Percentiles rank a stretch among this genome's conserved stretches.
These are phyloP conservation scores for Aphodius sticticus DNA, from an alignment of 2,888 invertebrate genomes.

Conservation along the genomic window DNA sequence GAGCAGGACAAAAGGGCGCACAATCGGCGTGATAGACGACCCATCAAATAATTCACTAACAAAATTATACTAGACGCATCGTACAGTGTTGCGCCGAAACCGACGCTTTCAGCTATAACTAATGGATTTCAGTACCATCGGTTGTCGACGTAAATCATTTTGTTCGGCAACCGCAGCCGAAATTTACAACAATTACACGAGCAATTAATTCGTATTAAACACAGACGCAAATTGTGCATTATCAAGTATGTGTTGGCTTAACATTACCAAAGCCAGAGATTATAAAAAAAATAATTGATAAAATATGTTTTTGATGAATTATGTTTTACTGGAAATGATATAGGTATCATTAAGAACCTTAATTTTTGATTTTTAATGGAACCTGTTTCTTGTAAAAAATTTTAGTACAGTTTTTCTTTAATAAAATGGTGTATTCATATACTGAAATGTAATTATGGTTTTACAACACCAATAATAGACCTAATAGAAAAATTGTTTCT, in stretches of 20 bases:
- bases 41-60: background rate
- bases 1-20: background rate
- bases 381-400: too few species aligned
- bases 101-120: background rate
- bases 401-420: too few species aligned
- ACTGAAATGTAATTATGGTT: too few species aligned
- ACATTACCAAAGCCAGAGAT: too few species aligned
- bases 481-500: too few species aligned
- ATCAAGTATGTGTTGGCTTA: background rate
- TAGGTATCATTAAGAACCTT: too few species aligned
- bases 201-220: background rate
- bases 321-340: too few species aligned
- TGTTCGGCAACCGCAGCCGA: background rate
- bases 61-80: background rate
- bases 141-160: slow-evolving; percentile 16
- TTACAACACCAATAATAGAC: too few species aligned
- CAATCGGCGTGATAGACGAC: background rate
- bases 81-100: background rate
- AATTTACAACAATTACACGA: background rate
- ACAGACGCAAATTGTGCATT: background rate
- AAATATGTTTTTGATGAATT: too few species aligned
- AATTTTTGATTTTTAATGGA: too few species aligned
- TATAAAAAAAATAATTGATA: too few species aligned
- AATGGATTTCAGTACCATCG: slow-evolving; percentile 18
- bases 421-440: too few species aligned